Conservation (phyloP, 37 sponge, comb jelly and placozoan species). For the Halisarca cf. caerulea region DNA sequence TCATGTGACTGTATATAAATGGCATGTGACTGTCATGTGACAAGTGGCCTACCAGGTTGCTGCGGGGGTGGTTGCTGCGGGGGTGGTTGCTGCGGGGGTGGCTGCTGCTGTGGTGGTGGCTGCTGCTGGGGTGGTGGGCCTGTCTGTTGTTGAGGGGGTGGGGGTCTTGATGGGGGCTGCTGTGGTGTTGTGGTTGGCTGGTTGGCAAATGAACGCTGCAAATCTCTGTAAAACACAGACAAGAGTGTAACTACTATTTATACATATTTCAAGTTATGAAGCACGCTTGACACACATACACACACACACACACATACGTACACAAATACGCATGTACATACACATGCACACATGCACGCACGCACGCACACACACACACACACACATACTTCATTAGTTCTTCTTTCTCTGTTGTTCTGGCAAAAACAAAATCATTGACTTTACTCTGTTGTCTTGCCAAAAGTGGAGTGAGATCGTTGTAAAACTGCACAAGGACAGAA, state of each 20-base stretch:
- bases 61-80: constrained; percentile 20
- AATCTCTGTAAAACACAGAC: constrained; percentile 44
- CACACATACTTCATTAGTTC: constrained; percentile 83
- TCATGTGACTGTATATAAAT: neutral
- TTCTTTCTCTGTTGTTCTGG: constrained; percentile 94
- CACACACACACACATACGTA: too few relatives aligned
- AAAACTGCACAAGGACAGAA: constrained; percentile 59
- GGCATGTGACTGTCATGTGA: neutral
- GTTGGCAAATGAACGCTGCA: constrained; percentile 60
- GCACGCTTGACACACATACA: too few relatives aligned
- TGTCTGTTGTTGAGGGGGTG: neutral
- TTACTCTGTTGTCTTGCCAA: constrained; percentile 81
- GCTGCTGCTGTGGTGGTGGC: constrained; percentile 33
- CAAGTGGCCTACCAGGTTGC: neutral
- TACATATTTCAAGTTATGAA: too few relatives aligned
- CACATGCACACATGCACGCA: too few relatives aligned
- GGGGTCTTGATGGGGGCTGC: constrained; percentile 24
- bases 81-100: constrained; percentile 23
- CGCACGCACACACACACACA: neutral
- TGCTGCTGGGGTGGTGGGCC: constrained; percentile 27
- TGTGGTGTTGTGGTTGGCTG: constrained; percentile 30
- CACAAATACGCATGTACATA: too few relatives aligned
- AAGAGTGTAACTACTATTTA: too few relatives aligned
- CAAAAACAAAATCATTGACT: constrained; percentile 89
- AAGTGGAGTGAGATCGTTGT: constrained; percentile 88